A percentile compares a stretch with the other conserved stretches of the same genome.
These are phyloP conservation scores for Cordilura impudica DNA, from an alignment of 2,888 invertebrate species.

Conservation along the genomic window DNA sequence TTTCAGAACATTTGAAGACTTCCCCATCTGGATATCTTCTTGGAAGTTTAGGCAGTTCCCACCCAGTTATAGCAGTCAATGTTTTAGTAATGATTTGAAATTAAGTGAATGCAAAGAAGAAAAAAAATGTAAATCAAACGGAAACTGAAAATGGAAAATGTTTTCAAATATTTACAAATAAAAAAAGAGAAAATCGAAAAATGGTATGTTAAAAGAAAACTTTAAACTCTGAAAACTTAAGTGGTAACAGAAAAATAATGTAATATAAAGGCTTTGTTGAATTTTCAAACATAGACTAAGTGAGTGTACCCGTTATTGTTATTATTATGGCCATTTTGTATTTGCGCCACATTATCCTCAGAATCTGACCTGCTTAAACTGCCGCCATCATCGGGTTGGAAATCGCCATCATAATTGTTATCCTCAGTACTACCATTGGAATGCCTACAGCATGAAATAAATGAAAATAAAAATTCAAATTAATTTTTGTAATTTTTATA, in stretches of 20 bases:
- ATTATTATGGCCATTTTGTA: conserved; percentile 79
- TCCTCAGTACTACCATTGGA: conserved; percentile 85
- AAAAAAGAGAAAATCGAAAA: conserved; percentile 16
- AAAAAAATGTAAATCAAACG: too few species aligned
- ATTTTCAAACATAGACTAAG: conserved; percentile 74
- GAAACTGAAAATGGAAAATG: too few species aligned
- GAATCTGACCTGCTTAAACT: conserved; percentile 94
- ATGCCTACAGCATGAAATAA: conserved; percentile 77
- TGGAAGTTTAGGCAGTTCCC: too few species aligned
- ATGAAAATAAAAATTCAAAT: not conserved
- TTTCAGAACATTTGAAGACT: too few species aligned
- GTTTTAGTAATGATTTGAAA: too few species aligned
- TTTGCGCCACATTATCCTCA: conserved; percentile 89
- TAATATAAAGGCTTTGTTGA: conserved; percentile 64
- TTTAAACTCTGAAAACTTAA: not conserved
- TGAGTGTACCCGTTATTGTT: conserved; percentile 79
- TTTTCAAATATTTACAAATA: too few species aligned
- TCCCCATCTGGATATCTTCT: too few species aligned
- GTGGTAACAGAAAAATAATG: conserved; percentile 10
- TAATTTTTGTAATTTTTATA: not conserved
- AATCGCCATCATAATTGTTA: conserved; percentile 83
- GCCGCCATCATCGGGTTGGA: conserved; percentile 80
- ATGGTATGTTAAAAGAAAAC: conserved; percentile 22
- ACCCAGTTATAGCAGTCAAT: too few species aligned
- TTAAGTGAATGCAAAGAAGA: too few species aligned